These are phyloP conservation scores for Hydraecia micacea DNA, from an alignment of 2,888 invertebrate species.

Conservation along the genomic window DNA sequence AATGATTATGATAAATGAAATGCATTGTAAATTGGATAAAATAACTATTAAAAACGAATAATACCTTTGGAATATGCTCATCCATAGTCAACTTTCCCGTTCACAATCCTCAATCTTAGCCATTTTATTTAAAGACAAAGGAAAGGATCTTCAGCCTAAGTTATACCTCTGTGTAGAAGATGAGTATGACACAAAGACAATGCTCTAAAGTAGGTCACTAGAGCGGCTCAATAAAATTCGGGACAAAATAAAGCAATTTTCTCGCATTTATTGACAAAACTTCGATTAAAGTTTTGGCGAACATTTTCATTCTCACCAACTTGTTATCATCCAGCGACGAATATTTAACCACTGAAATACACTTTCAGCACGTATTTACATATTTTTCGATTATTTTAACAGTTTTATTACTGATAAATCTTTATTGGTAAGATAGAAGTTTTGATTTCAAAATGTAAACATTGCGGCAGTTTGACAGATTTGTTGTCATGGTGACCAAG, in stretches of 20 bases:
- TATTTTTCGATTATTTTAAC: conserved; percentile 1
- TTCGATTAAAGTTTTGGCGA: conserved; percentile 44
- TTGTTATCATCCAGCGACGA: not conserved
- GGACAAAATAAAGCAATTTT: conserved; percentile 45
- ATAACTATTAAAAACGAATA: conserved; percentile 3
- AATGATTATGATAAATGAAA: not conserved
- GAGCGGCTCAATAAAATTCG: conserved; percentile 66
- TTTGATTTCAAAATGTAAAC: conserved; percentile 51
- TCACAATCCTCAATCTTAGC: conserved; percentile 41
- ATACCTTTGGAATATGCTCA: conserved; percentile 68
- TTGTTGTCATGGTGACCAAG: conserved; percentile 76
- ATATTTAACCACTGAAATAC: not conserved
- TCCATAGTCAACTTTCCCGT: conserved; percentile 77
- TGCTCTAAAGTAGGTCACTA: conserved; percentile 76
- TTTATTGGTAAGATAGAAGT: not conserved
- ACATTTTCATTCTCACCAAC: conserved; percentile 15
- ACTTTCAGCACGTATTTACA: not conserved
- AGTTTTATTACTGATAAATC: conserved; percentile 1
- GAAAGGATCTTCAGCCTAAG: conserved; percentile 8
- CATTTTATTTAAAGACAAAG: conserved; percentile 54
- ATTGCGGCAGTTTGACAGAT: conserved; percentile 70
- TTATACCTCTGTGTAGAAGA: conserved; percentile 12
- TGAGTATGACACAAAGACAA: conserved; percentile 67
- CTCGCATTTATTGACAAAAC: conserved; percentile 78
- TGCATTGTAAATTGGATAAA: not conserved